Conservation (phyloP, 2,888 invertebrate genomes). For the Deroplatys truncata region DNA sequence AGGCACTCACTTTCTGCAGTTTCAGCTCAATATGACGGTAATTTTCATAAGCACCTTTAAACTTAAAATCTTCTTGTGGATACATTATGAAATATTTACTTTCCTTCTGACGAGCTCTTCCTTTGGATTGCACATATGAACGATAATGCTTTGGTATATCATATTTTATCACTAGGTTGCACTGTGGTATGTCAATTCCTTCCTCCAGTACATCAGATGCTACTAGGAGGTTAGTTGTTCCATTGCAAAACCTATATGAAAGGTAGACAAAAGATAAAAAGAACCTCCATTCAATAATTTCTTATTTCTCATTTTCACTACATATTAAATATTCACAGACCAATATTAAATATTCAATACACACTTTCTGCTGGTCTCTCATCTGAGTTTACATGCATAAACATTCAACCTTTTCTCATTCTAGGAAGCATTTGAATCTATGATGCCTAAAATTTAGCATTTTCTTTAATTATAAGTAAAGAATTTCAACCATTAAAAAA, state of each 20-base stretch:
- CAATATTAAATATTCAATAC: not conserved
- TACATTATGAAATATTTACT: conserved; percentile 61
- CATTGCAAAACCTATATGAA: conserved; percentile 50
- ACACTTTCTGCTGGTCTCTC: too few species aligned
- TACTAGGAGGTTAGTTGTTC: conserved; percentile 60
- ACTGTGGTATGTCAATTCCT: conserved; percentile 81
- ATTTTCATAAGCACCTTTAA: conserved; percentile 21
- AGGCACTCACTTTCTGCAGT: conserved; percentile 36
- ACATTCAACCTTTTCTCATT: too few species aligned
- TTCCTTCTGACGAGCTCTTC: conserved; percentile 47
- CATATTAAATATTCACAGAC: not conserved
- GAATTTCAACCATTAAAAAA: too few species aligned
- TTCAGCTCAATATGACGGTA: conserved; percentile 15
- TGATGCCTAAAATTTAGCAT: too few species aligned
- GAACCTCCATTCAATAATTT: not conserved
- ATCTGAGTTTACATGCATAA: not conserved
- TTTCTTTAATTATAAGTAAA: too few species aligned
- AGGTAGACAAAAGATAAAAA: conserved; percentile 11
- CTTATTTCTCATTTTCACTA: not conserved
- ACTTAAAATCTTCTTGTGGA: conserved; percentile 40
- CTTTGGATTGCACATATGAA: conserved; percentile 87
- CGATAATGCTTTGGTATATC: conserved; percentile 68
- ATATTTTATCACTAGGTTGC: conserved; percentile 73
- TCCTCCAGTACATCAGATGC: conserved; percentile 85
- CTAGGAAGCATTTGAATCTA: too few species aligned